phyloP scores from a whole-genome alignment of 37 sponge, comb jelly and placozoan species.

The Aplysina aerophoba region DNA sequence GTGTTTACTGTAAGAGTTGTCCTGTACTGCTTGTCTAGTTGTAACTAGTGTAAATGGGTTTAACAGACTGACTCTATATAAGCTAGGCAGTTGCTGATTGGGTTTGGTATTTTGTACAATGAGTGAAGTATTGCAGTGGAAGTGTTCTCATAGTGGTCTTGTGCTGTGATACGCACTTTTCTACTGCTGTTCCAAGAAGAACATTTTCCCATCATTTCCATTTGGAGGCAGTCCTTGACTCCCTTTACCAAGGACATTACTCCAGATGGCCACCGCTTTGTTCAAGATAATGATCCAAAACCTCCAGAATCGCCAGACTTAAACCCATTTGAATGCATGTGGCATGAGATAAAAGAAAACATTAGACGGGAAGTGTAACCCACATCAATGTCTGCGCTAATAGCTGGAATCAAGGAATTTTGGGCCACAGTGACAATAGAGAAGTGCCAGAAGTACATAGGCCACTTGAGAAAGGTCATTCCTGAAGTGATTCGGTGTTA shows the following conservation, averaged over 20 bases:
- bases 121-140: too few relatives aligned
- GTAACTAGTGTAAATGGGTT: too few relatives aligned
- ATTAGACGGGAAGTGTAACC: background rate
- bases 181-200: background rate
- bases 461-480: constrained; percentile 5
- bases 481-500: constrained; percentile 3
- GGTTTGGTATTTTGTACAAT: too few relatives aligned
- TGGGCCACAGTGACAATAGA: constrained; percentile 9
- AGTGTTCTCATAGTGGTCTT: too few relatives aligned
- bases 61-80: too few relatives aligned
- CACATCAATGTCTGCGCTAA: background rate
- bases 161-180: too few relatives aligned
- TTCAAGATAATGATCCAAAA: background rate
- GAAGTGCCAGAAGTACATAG: constrained; percentile 6
- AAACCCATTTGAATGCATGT: background rate
- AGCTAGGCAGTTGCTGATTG: too few relatives aligned
- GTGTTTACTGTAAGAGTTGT: too few relatives aligned
- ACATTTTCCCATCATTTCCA: background rate
- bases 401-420: constrained; percentile 2
- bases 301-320: background rate
- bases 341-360: constrained; percentile 20
- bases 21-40: too few relatives aligned
- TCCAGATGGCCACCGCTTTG: background rate
- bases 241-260: background rate
- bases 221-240: background rate